Percentiles rank a stretch among this genome's conserved stretches.
phyloP scores from a whole-genome alignment of 2,113 vertebrate genomes.

The Setophaga coronata region DNA sequence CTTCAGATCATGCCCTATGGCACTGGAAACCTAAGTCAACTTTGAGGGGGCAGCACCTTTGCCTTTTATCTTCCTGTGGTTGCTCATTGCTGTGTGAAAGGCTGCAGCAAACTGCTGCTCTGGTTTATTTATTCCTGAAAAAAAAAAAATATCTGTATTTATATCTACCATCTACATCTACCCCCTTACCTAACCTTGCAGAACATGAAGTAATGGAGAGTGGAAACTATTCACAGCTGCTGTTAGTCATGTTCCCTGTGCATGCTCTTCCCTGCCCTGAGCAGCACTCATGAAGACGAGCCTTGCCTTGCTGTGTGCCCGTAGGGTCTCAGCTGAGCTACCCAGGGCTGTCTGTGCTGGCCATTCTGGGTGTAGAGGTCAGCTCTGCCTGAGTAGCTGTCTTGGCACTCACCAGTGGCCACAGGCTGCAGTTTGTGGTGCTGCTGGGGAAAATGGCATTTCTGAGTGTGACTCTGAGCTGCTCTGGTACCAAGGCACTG shows the following conservation, averaged over 20 bases:
- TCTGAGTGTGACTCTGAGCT: not conserved
- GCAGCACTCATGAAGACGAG: not conserved
- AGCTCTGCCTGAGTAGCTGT: not conserved
- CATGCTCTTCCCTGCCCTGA: not conserved
- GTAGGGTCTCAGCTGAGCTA: not conserved
- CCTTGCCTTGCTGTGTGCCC: not conserved
- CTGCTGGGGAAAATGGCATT: not conserved
- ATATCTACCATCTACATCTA: not conserved
- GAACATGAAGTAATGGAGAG: not conserved
- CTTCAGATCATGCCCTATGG: not conserved
- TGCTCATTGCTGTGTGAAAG: not conserved
- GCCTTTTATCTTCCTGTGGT: not conserved
- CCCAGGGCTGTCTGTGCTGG: not conserved
- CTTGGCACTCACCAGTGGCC: rapidly evolving
- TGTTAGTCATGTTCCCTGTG: not conserved
- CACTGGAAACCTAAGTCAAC: not conserved
- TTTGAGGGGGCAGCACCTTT: not conserved
- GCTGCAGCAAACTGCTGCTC: not conserved
- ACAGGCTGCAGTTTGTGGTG: not conserved
- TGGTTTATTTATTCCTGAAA: not conserved
- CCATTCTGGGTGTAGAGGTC: not conserved
- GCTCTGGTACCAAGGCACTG: not conserved
- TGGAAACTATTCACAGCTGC: not conserved
- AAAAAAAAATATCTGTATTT: not conserved
- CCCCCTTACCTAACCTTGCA: not conserved